Conservation (phyloP, 2,888 invertebrate species). For the Epistrophe grossulariae region DNA sequence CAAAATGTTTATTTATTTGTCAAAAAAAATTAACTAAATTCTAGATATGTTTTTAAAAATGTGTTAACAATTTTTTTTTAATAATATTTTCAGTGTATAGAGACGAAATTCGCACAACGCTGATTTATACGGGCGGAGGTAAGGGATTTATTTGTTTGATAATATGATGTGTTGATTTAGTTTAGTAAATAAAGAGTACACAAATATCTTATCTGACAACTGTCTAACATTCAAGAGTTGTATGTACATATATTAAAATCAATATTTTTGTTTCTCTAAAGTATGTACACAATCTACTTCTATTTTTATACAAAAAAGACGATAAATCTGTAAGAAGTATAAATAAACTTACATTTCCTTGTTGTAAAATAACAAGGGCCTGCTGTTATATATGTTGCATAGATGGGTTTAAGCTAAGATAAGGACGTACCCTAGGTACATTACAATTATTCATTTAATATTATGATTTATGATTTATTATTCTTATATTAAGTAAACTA, state of each 20-base stretch:
- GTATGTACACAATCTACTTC: not conserved
- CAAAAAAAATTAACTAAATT: not conserved
- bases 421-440: too few relatives aligned
- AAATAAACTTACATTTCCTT: not conserved
- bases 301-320: not conserved
- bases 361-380: not conserved
- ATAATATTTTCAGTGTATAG: not conserved
- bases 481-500: too few relatives aligned
- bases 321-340: not conserved
- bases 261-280: not conserved
- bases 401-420: too few relatives aligned
- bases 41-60: not conserved
- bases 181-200: not conserved
- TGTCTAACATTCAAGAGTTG: not conserved
- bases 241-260: not conserved
- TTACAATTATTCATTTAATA: too few relatives aligned
- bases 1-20: not conserved
- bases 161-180: slow-evolving; percentile 5
- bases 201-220: not conserved
- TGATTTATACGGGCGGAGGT: not conserved
- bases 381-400: too few relatives aligned
- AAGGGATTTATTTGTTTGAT: slow-evolving; percentile 5
- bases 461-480: too few relatives aligned
- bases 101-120: not conserved
- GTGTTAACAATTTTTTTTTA: not conserved